These are phyloP conservation scores for Solenodon paradoxus DNA, from an alignment of 2,113 vertebrate genomes.

Conservation along the genomic window DNA sequence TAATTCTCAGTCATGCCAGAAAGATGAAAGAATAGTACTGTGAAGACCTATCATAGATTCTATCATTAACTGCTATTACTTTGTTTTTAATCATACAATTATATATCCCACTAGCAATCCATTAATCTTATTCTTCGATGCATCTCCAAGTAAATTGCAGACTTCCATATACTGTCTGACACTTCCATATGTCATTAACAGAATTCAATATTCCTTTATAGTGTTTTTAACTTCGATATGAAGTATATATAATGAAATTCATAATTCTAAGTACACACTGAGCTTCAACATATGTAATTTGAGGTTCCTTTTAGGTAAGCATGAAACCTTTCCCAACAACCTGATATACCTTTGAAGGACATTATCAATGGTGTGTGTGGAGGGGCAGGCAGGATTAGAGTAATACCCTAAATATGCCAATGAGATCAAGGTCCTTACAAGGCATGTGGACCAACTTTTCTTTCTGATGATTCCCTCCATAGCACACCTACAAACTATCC, in stretches of 20 bases:
- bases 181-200: not conserved
- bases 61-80: not conserved
- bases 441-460: not conserved
- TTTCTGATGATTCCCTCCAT: not conserved
- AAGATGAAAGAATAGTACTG: not conserved
- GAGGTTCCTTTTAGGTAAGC: not conserved
- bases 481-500: not conserved
- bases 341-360: not conserved
- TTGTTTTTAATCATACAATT: not conserved
- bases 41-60: not conserved
- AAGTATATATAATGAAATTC: not conserved
- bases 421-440: not conserved
- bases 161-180: not conserved
- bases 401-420: not conserved
- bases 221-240: not conserved
- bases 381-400: not conserved
- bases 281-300: not conserved
- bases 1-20: not conserved
- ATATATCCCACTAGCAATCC: not conserved
- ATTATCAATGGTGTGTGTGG: not conserved
- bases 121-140: not conserved
- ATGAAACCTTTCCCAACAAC: not conserved
- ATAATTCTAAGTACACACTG: not conserved
- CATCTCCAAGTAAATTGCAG: conserved; percentile 6
- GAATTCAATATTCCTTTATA: not conserved